Conservation (phyloP, 2,113 vertebrate genomes). For the Brachyhypopomus gauderio region DNA sequence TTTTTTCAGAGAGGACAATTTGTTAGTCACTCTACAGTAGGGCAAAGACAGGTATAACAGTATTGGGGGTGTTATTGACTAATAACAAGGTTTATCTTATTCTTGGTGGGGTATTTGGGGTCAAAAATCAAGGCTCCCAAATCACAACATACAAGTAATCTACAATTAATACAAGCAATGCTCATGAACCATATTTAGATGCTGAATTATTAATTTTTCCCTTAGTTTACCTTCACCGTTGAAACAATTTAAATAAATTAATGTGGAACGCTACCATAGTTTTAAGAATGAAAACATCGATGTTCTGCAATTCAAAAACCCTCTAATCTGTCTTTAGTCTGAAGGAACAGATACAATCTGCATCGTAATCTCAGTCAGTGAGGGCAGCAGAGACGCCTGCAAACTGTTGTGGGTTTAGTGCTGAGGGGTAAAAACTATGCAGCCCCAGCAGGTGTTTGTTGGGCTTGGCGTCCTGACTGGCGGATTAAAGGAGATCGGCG, state of each 20-base stretch:
- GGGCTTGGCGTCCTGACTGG: slow-evolving; percentile 32
- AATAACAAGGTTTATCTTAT: too few relatives aligned
- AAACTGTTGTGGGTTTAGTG: slow-evolving; percentile 28
- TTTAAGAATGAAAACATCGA: background rate
- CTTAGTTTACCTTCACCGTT: background rate
- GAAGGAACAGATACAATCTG: background rate
- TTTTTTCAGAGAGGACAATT: too few relatives aligned
- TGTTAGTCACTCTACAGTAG: too few relatives aligned
- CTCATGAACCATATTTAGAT: too few relatives aligned
- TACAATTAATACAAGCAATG: too few relatives aligned
- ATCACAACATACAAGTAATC: too few relatives aligned
- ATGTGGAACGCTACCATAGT: background rate
- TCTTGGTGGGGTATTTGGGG: too few relatives aligned
- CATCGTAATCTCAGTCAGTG: background rate
- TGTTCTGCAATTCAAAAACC: background rate
- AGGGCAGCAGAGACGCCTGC: background rate
- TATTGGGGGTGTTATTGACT: too few relatives aligned
- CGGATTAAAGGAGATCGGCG: slow-evolving; percentile 54
- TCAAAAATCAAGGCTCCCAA: too few relatives aligned
- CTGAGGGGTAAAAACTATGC: slow-evolving; percentile 25
- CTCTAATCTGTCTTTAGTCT: background rate
- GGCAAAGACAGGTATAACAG: too few relatives aligned
- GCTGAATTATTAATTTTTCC: background rate
- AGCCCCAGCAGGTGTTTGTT: slow-evolving; percentile 54
- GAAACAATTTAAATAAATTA: background rate